Evolutionary conservation across 2,888 invertebrate species (phyloP), one percentile per base, ranked within the genome.

Genomic region (Alsophila aescularia): DNA sequence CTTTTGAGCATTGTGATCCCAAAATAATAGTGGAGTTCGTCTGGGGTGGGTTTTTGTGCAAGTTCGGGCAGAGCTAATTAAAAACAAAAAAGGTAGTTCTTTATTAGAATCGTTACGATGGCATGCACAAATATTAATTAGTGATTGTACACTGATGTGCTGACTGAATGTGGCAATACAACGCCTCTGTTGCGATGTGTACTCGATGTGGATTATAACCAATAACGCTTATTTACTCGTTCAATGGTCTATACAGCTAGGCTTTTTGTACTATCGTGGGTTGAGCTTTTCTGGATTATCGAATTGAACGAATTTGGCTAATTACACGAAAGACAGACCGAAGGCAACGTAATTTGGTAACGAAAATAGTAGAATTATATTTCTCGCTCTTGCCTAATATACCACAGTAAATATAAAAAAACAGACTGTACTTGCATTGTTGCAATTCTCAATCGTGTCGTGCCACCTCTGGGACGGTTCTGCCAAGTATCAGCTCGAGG

Each of bases 161-260:
- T 10, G 9, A 14, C 29, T 5, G 10, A 42, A 16, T n/a, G 24
- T n/a, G n/a, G 15, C 10, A 9, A 0, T 18, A 10, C 29, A 18
- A 14, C 37, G 6, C 18, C 40, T 52, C 45, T 40, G 41, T 18
- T 34, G 4, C n/a, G 9, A 1, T n/a, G 3, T 36, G 14, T 48
- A 12, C 7, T 47, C 43, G 16, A 4, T 54, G 37, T 60, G 36
- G 52, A 58, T 57, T 57, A 58, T 59, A 64, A 64, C 57, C 64
- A 69, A 64, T 64, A 64, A 58, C 45, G 55, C 67, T 73, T 73
- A 71, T 75, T 72, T 74, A 64, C 67, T 66, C 65, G 60, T 57
- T 71, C 60, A 72, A 74, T 69, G 66, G 67, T 66, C 66, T 51
- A 47, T 53, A 40, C 58, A 57, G 53, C 52, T 32, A 55, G 35